Evolutionary conservation across 2,888 invertebrate genomes (phyloP).

Genomic region (Drosophila nigricruria): DNA sequence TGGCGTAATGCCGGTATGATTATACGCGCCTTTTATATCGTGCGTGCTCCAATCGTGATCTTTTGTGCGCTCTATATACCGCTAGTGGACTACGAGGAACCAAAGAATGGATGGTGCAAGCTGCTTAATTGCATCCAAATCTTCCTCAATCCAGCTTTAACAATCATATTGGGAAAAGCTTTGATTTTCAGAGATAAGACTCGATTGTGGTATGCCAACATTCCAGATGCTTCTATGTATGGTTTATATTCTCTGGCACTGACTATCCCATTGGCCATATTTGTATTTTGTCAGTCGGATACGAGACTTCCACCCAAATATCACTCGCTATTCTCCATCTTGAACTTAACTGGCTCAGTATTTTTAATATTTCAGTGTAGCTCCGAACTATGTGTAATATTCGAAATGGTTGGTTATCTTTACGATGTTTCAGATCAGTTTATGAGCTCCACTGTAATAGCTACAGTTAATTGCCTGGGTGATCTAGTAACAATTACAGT

Average conservation of each 20-base stretch:
- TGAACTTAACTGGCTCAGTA: conserved; percentile 43
- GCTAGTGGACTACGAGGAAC: conserved; percentile 60
- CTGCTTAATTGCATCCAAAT: conserved; percentile 68
- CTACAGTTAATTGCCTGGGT: conserved; percentile 11
- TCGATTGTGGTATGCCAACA: conserved; percentile 23
- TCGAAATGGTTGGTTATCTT: conserved; percentile 33
- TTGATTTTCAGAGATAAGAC: conserved; percentile 7
- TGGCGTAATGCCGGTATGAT: conserved; percentile 42
- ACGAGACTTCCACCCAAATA: conserved; percentile 42
- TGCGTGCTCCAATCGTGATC: conserved; percentile 48
- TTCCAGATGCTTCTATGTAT: neutral
- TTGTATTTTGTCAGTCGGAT: conserved; percentile 23
- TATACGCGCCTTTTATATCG: conserved; percentile 21
- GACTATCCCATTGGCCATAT: conserved; percentile 29
- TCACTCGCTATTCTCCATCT: conserved; percentile 35
- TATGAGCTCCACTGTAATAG: conserved; percentile 38
- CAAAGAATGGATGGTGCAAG: conserved; percentile 75
- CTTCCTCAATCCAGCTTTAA: conserved; percentile 45
- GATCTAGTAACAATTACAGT: conserved; percentile 29
- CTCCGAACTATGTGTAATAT: conserved; percentile 37
- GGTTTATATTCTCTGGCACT: conserved; percentile 13
- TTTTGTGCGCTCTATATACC: conserved; percentile 56
- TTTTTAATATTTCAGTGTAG: conserved; percentile 36
- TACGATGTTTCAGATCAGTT: conserved; percentile 28
- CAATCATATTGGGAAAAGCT: conserved; percentile 32